Evolutionary conservation across 2,797 vertebrate genomes (phyloP).

Genomic region (Notamacropus eugenii): DNA sequence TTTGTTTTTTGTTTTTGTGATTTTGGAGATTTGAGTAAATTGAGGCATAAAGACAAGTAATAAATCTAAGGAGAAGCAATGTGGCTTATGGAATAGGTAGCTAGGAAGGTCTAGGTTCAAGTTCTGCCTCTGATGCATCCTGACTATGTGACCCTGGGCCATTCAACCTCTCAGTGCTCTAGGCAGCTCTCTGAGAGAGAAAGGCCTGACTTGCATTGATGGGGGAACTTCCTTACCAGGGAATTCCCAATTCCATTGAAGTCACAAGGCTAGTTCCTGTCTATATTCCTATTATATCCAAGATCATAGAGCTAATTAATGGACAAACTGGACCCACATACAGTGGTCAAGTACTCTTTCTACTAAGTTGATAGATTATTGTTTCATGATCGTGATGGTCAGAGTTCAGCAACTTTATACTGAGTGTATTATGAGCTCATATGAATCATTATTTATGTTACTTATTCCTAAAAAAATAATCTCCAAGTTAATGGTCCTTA

Average conservation of each 20-base stretch:
- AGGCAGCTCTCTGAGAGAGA: background rate
- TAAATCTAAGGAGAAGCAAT: background rate
- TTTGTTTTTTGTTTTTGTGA: no score
- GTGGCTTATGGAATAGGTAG: background rate
- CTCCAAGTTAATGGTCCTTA: background rate
- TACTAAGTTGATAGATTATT: background rate
- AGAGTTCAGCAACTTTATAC: background rate
- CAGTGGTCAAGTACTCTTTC: background rate
- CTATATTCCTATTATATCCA: background rate
- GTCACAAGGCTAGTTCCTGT: background rate
- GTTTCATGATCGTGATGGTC: background rate
- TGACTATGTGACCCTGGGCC: background rate
- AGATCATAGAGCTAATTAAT: conserved; percentile 19
- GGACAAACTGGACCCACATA: background rate
- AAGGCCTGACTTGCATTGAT: background rate
- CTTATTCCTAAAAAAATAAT: background rate
- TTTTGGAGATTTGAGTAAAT: conserved; percentile 13
- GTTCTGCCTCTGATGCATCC: background rate
- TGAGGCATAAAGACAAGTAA: background rate
- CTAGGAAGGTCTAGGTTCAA: background rate
- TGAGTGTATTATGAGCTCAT: background rate
- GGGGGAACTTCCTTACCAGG: background rate
- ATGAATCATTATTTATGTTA: background rate
- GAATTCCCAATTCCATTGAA: background rate
- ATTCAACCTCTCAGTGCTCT: background rate